phyloP scores from a whole-genome alignment of 2,797 vertebrate species.

The Hephaestus fuliginosus region DNA sequence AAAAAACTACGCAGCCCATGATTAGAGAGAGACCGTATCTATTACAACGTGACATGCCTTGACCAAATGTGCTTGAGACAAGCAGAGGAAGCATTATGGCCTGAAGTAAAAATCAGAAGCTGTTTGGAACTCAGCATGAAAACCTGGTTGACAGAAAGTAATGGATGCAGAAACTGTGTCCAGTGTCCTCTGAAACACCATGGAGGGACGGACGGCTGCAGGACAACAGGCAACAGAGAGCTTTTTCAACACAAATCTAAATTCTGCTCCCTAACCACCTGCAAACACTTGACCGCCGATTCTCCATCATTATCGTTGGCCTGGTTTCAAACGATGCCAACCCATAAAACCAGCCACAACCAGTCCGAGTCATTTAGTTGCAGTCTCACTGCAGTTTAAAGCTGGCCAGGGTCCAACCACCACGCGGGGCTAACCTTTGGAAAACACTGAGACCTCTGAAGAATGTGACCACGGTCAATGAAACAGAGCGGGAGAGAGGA shows the following conservation, averaged over 20 bases:
- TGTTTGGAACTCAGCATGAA: background rate
- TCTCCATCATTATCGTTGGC: slow-evolving; percentile 76
- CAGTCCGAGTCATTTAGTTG: slow-evolving; percentile 65
- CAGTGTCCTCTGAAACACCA: slow-evolving; percentile 25
- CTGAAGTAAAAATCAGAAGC: background rate
- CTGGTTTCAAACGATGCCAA: slow-evolving; percentile 73
- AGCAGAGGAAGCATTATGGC: background rate
- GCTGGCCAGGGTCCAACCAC: slow-evolving; percentile 74
- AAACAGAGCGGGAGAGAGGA: slow-evolving; percentile 63
- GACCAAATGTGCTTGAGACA: slow-evolving; percentile 23
- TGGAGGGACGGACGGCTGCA: slow-evolving; percentile 34
- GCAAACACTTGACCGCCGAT: slow-evolving; percentile 76
- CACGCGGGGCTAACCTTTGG: slow-evolving; percentile 79
- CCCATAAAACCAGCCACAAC: slow-evolving; percentile 72
- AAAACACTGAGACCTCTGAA: slow-evolving; percentile 82
- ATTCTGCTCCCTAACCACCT: slow-evolving; percentile 77
- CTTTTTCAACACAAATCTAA: slow-evolving; percentile 58
- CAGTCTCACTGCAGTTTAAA: slow-evolving; percentile 67
- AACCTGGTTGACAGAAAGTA: slow-evolving; percentile 17
- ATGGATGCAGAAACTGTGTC: slow-evolving; percentile 14
- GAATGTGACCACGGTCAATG: slow-evolving; percentile 83
- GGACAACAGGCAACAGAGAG: slow-evolving; percentile 34
- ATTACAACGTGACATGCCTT: slow-evolving; percentile 11
- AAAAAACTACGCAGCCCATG: background rate
- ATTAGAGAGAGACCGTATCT: slow-evolving; percentile 2